Conservation (phyloP, 2,888 invertebrate species). For the Melanargia galathea region DNA sequence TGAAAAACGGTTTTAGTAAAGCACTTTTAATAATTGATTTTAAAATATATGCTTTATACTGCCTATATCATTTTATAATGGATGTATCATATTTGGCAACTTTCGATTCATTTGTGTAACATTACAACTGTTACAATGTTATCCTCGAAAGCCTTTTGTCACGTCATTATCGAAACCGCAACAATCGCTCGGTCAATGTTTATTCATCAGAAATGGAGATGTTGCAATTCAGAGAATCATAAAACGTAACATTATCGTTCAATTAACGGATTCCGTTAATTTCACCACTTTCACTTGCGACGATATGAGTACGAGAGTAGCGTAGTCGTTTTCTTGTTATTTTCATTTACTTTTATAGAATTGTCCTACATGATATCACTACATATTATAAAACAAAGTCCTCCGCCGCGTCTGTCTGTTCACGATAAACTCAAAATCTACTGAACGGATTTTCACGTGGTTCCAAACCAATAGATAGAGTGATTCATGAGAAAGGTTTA, state of each 20-base stretch:
- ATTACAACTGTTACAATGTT: not conserved
- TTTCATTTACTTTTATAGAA: constrained; percentile 19
- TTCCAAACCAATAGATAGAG: no score
- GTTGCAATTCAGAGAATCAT: constrained; percentile 32
- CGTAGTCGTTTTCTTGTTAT: constrained; percentile 11
- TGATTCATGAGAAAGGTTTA: no score
- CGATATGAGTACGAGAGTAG: constrained; percentile 26
- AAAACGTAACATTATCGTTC: constrained; percentile 36
- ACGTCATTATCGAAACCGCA: constrained; percentile 10
- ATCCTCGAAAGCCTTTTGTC: constrained; percentile 5
- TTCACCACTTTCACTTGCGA: constrained; percentile 43
- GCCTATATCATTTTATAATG: no score
- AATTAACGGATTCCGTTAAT: constrained; percentile 42
- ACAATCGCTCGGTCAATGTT: constrained; percentile 27
- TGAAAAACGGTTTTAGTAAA: no score
- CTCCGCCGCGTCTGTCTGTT: no score
- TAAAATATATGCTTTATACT: no score
- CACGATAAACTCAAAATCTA: no score
- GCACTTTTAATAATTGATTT: no score
- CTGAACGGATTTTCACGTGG: no score
- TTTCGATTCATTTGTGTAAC: not conserved
- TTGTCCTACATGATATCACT: not conserved
- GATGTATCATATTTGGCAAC: not conserved
- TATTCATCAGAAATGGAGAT: constrained; percentile 34
- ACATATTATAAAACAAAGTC: not conserved